phyloP scores from a whole-genome alignment of 1,140 invertebrate genomes.

The Polypedilum pembai region DNA sequence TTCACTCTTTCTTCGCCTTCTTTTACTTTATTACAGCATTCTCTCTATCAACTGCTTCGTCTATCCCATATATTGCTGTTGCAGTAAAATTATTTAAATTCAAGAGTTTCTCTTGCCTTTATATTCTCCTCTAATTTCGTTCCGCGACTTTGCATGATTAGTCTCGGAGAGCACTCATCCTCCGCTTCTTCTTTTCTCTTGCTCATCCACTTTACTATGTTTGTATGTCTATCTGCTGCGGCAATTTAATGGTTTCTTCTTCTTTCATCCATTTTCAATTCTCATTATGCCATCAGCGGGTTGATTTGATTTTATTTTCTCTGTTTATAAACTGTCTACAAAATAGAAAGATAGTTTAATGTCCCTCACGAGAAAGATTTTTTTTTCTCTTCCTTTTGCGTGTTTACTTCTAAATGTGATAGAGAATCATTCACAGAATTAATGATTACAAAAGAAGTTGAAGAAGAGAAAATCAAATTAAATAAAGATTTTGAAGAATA shows the following conservation, averaged over 20 bases:
- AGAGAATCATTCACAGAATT: too few relatives aligned
- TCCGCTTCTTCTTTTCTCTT: background rate
- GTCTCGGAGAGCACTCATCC: constrained; percentile 9
- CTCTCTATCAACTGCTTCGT: background rate
- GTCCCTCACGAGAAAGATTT: too few relatives aligned
- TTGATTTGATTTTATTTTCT: constrained; percentile 20
- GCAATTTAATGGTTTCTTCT: constrained; percentile 9
- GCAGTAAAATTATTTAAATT: background rate
- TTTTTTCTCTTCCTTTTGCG: too few relatives aligned
- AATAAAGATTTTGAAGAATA: too few relatives aligned
- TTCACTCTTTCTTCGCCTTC: background rate
- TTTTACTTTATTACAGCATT: constrained; percentile 15
- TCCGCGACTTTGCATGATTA: constrained; percentile 16
- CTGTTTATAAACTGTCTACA: background rate
- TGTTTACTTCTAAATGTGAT: too few relatives aligned
- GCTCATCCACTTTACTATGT: background rate
- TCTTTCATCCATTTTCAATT: background rate
- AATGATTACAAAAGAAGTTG: too few relatives aligned
- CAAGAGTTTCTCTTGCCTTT: background rate
- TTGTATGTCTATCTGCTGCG: background rate
- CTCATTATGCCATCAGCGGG: constrained; percentile 3
- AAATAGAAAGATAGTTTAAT: too few relatives aligned
- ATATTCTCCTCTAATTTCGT: background rate
- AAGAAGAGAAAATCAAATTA: too few relatives aligned
- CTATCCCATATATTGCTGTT: background rate